A percentile compares a stretch with the other conserved stretches of the same genome.
These are phyloP conservation scores for Eulemur coronatus DNA, from an alignment of 2,797 vertebrate species.

Conservation along the genomic window DNA sequence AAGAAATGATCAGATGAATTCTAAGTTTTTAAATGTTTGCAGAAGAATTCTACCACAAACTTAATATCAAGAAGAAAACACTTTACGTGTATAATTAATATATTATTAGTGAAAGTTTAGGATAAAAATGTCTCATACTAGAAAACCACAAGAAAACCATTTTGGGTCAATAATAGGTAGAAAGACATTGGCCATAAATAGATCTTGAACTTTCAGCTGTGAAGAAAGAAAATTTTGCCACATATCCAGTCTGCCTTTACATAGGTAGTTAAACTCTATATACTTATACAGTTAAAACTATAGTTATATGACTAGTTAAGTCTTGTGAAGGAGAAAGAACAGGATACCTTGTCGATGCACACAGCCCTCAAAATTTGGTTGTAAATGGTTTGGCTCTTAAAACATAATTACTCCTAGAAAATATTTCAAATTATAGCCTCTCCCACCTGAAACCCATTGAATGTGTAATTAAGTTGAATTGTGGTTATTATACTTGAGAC, in stretches of 20 bases:
- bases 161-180: background rate
- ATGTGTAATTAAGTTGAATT: constrained; percentile 51
- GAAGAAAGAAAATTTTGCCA: constrained; percentile 12
- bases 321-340: background rate
- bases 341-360: background rate
- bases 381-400: constrained; percentile 38
- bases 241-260: background rate
- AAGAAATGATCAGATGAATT: background rate
- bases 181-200: background rate
- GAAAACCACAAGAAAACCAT: background rate
- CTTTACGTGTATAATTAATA: background rate
- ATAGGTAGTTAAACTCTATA: background rate
- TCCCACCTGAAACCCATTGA: constrained; percentile 35
- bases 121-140: background rate
- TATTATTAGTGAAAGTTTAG: background rate
- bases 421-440: constrained; percentile 41
- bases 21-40: background rate
- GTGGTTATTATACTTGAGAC: constrained; percentile 7
- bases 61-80: constrained; percentile 7
- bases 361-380: constrained; percentile 1
- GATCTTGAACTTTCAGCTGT: constrained; percentile 18
- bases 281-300: background rate
- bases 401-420: constrained; percentile 39
- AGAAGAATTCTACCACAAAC: background rate
- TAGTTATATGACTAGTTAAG: background rate